Percentiles rank a stretch among this genome's conserved stretches.
Conservation (phyloP, 2,888 invertebrate species). For the Caradrina kadenii region DNA sequence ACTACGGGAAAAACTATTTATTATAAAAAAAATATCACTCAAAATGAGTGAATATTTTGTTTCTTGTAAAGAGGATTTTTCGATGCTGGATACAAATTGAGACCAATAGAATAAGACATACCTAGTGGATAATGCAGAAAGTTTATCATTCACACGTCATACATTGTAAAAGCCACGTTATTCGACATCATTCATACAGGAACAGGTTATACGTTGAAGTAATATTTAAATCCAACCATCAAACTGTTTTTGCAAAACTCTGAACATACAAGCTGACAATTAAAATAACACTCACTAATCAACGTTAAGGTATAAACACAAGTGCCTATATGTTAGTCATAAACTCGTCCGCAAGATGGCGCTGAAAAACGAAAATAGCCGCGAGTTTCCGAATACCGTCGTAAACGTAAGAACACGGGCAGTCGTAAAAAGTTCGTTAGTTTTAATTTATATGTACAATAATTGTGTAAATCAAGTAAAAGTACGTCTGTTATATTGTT, state of each 20-base stretch:
- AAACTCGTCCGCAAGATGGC: conserved; percentile 58
- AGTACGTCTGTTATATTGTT: conserved; percentile 59
- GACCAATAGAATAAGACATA: background rate
- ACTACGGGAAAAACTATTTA: too few relatives aligned
- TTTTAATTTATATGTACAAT: conserved; percentile 79
- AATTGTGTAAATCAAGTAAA: conserved; percentile 75
- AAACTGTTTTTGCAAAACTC: conserved; percentile 11
- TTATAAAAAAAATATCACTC: too few relatives aligned
- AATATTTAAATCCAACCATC: background rate
- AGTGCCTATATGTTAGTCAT: conserved; percentile 43
- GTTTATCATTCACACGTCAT: background rate
- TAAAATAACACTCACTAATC: conserved; percentile 45
- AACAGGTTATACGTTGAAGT: background rate
- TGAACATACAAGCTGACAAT: conserved; percentile 34
- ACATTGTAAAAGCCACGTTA: background rate
- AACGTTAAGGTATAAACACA: conserved; percentile 48
- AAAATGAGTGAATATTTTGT: too few relatives aligned
- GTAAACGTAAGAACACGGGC: conserved; percentile 68
- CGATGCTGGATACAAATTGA: background rate
- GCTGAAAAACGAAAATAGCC: conserved; percentile 62
- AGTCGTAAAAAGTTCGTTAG: conserved; percentile 83
- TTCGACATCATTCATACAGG: background rate
- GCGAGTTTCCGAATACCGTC: conserved; percentile 60
- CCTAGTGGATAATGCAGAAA: background rate
- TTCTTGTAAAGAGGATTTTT: too few relatives aligned